phyloP scores from a whole-genome alignment of 2,888 invertebrate genomes.

The Drosophila mettleri region DNA sequence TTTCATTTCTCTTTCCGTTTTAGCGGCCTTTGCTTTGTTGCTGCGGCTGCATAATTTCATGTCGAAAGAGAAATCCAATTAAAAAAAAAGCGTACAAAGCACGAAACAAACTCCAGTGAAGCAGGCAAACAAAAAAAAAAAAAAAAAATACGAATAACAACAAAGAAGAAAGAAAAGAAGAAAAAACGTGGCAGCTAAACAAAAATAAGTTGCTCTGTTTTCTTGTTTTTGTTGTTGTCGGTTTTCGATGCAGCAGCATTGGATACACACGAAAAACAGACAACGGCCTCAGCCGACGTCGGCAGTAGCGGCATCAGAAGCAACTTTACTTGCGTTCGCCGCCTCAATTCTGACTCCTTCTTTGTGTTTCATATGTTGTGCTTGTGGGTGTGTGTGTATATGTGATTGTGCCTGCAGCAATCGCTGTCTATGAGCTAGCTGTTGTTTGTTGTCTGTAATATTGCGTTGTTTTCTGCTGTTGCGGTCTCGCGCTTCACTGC shows the following conservation, averaged over 20 bases:
- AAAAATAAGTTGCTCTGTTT: constrained; percentile 67
- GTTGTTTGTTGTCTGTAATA: constrained; percentile 43
- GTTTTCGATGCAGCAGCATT: constrained; percentile 44
- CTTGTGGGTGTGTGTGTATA: constrained; percentile 26
- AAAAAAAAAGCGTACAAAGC: constrained; percentile 50
- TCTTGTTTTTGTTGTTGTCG: constrained; percentile 39
- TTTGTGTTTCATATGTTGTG: constrained; percentile 37
- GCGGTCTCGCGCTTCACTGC: constrained; percentile 57
- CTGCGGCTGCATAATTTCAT: constrained; percentile 54
- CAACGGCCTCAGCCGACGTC: constrained; percentile 59
- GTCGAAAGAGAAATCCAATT: constrained; percentile 64
- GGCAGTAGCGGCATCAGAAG: constrained; percentile 18
- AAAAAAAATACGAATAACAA: constrained; percentile 39
- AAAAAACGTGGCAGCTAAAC: constrained; percentile 71
- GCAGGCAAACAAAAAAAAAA: constrained; percentile 32
- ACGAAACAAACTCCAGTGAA: constrained; percentile 38
- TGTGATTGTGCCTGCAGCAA: constrained; percentile 27
- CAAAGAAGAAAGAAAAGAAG: constrained; percentile 39
- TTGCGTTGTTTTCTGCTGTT: constrained; percentile 41
- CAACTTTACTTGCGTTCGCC: constrained; percentile 45
- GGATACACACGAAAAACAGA: constrained; percentile 69
- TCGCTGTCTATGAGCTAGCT: constrained; percentile 15
- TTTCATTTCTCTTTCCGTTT: constrained; percentile 65
- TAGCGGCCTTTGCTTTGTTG: constrained; percentile 38
- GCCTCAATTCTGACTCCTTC: constrained; percentile 65